phyloP scores from a whole-genome alignment of 2,888 invertebrate genomes.

The Polyommatus iphigenia region DNA sequence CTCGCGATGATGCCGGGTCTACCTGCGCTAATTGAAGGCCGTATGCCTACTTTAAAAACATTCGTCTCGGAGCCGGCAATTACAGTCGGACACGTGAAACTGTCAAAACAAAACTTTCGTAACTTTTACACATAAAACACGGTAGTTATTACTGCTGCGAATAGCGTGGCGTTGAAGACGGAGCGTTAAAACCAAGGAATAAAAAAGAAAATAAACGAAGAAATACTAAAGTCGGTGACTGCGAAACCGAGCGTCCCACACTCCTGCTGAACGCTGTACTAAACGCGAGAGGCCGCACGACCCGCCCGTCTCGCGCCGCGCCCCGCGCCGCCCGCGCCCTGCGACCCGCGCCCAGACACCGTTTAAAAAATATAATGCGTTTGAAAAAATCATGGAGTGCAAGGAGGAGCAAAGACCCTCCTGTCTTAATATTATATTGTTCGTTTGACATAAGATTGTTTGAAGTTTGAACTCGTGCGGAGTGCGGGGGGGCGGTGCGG shows the following conservation, averaged over 20 bases:
- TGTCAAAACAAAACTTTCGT: slow-evolving; percentile 70
- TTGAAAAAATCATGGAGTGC: slow-evolving; percentile 55
- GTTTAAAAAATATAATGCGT: slow-evolving; percentile 61
- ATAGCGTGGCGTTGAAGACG: slow-evolving; percentile 53
- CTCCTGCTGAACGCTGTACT: slow-evolving; percentile 80
- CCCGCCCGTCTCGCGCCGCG: slow-evolving; percentile 61
- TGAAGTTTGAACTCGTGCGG: slow-evolving; percentile 38
- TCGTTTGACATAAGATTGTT: slow-evolving; percentile 41
- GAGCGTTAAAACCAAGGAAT: slow-evolving; percentile 77
- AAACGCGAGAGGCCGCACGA: slow-evolving; percentile 74
- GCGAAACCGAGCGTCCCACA: slow-evolving; percentile 77
- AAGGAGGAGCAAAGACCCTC: slow-evolving; percentile 11
- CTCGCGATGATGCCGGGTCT: slow-evolving; percentile 67
- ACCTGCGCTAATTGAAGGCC: slow-evolving; percentile 72
- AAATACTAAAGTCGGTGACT: slow-evolving; percentile 75
- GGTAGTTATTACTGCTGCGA: slow-evolving; percentile 63
- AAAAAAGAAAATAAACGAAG: slow-evolving; percentile 81
- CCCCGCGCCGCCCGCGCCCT: slow-evolving; percentile 60
- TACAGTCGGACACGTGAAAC: slow-evolving; percentile 74
- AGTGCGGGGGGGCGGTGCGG: slow-evolving; percentile 39
- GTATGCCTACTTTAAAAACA: slow-evolving; percentile 67
- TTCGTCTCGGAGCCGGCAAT: slow-evolving; percentile 76
- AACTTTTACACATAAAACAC: slow-evolving; percentile 58
- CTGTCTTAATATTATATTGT: slow-evolving; percentile 15
- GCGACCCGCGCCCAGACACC: slow-evolving; percentile 64